phyloP scores from a whole-genome alignment of 2,113 vertebrate genomes.

The Corydoras sp. region DNA sequence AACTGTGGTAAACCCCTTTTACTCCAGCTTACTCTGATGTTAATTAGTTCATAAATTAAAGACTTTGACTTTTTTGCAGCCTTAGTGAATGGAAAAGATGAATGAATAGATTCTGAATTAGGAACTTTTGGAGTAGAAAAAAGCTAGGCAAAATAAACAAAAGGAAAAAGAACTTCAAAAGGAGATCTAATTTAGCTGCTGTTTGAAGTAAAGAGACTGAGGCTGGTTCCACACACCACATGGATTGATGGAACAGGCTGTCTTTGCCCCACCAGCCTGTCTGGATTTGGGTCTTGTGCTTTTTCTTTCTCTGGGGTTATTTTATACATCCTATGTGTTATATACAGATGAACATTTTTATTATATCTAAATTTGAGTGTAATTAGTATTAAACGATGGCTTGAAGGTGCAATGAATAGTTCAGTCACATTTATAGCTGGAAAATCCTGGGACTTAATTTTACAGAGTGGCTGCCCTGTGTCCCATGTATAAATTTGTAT shows the following conservation, averaged over 20 bases:
- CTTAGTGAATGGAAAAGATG: slow-evolving; percentile 34
- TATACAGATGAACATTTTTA: too few relatives aligned
- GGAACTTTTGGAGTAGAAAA: slow-evolving; percentile 27
- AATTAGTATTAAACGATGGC: too few relatives aligned
- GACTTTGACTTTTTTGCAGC: slow-evolving; percentile 41
- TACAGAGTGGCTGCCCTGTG: too few relatives aligned
- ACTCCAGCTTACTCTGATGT: slow-evolving; percentile 42
- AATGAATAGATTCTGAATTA: slow-evolving; percentile 40
- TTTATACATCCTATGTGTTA: too few relatives aligned
- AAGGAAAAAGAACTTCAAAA: slow-evolving; percentile 42
- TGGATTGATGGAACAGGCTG: slow-evolving; percentile 29
- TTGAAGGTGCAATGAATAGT: too few relatives aligned
- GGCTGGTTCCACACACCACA: slow-evolving; percentile 41
- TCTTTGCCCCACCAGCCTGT: slow-evolving; percentile 1
- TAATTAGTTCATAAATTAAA: slow-evolving; percentile 50
- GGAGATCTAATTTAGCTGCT: slow-evolving; percentile 38
- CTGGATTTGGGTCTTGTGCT: not conserved
- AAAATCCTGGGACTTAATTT: too few relatives aligned
- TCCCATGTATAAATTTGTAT: too few relatives aligned
- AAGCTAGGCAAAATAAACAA: slow-evolving; percentile 42
- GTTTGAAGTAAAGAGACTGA: slow-evolving; percentile 43
- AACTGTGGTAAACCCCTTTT: slow-evolving; percentile 39
- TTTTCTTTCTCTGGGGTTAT: too few relatives aligned
- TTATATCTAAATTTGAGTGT: too few relatives aligned
- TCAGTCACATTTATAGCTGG: too few relatives aligned